Base-by-base conservation (phyloP, 1,140 invertebrate genomes). In the Aphaenogaster rudis region DNA sequence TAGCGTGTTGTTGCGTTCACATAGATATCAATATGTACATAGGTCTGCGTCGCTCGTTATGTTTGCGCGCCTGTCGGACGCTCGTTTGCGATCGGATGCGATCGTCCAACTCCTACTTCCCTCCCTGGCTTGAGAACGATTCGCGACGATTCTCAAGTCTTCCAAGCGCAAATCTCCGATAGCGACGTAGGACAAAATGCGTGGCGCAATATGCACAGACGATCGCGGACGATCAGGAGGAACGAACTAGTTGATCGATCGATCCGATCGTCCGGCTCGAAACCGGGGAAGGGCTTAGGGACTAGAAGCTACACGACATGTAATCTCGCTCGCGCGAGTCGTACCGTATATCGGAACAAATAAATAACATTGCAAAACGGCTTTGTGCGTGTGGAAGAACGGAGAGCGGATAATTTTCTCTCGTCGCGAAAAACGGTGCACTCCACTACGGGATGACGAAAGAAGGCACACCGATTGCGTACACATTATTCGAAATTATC, bases 1-100 rank as follows among this genome's bases (percentile, higher is more conserved):
- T 69, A 69, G 36, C n/a, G n/a, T 63, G 57, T 66, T 80, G 39
- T 39, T 69, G 63, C 33, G 78, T 52, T 67, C 48, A 80, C 50
- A 81, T 42, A 81, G 48, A 81, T 71, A 71, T 57, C 64, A 59
- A 78, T 74, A 85, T 76, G 59, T 61, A 77, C 33, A 77, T 48
- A 84, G n/a, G 15, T 57, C 39, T 71, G n/a, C 45, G 61, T 79
- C 77, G 64, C 78, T 69, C 50, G 50, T 69, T 64, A 66, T 3
- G 17, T 42, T 11, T 39, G 52, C 57, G 28, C 21, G 57, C 1
- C 28, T 50, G 59, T 48, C 57, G 59, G 45, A 81, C 28, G 69
- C 57, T 63, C 81, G 71, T 84, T 45, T 15, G 52, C 66, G 63
- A 39, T 74, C 39, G 33, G 57, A 50, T 11, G 45, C 63, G 15